Evolutionary conservation across 92 coral and sea anemone species (phyloP).

Genomic region (Plumapathes pennacea): DNA sequence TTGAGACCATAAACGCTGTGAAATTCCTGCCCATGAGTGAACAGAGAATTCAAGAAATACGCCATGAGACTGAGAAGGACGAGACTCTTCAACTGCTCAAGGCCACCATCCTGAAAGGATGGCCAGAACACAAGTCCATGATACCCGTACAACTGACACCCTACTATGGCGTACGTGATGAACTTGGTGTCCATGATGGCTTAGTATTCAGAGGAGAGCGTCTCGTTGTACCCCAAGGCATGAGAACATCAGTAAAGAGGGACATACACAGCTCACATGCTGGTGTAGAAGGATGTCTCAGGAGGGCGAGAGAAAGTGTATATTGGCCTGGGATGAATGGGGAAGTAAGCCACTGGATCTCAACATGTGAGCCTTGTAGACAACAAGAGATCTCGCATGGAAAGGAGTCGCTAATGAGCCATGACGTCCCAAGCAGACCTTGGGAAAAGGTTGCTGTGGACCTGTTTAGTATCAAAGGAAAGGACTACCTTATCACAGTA

Average conservation of each 20-base stretch:
- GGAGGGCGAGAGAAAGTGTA: not conserved
- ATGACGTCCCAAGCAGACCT: constrained; percentile 1
- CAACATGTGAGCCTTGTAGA: not conserved
- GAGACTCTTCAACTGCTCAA: constrained; percentile 2
- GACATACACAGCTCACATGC: constrained; percentile 12
- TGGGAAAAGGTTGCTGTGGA: constrained; percentile 4
- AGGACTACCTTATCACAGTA: constrained; percentile 1
- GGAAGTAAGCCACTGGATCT: constrained; percentile 1
- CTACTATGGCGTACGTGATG: constrained; percentile 2
- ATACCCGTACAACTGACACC: not conserved
- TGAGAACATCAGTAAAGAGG: not conserved
- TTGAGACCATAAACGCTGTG: constrained; percentile 13
- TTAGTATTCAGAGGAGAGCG: constrained; percentile 7
- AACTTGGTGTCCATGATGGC: constrained; percentile 9
- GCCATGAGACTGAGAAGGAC: constrained; percentile 5
- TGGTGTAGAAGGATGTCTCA: constrained; percentile 4
- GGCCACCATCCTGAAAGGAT: constrained; percentile 15
- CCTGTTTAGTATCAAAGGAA: not conserved
- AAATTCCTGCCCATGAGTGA: constrained; percentile 4
- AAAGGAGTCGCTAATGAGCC: constrained; percentile 9
- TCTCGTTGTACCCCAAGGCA: constrained; percentile 3
- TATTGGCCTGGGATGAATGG: constrained; percentile 21
- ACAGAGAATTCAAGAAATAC: constrained; percentile 1
- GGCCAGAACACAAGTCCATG: constrained; percentile 15
- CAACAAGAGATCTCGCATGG: not conserved